Conservation (phyloP, 2,888 invertebrate genomes). For the Alentia gelatinosa region DNA sequence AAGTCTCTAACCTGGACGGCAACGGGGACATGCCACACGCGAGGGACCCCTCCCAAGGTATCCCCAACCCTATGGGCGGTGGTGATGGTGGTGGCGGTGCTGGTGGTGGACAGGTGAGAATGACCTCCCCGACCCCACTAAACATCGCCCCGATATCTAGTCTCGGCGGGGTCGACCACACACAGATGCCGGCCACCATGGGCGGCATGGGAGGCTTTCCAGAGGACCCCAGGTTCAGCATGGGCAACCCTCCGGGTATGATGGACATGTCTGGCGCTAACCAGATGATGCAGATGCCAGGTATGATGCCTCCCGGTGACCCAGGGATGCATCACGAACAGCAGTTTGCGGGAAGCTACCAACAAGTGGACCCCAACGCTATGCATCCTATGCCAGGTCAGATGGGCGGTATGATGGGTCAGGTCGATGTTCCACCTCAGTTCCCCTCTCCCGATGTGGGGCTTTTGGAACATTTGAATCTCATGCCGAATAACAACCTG, state of each 20-base stretch:
- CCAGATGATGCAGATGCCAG: neutral
- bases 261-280: neutral
- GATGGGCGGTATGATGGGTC: neutral
- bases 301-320: neutral
- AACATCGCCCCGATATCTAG: neutral
- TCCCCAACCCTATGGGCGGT: neutral
- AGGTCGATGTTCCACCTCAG: neutral
- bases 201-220: neutral
- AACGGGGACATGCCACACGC: neutral
- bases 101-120: neutral
- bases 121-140: neutral
- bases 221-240: neutral
- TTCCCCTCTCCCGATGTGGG: neutral
- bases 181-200: neutral
- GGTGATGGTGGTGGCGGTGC: too few species aligned
- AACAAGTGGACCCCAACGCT: neutral
- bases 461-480: neutral
- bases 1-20: neutral
- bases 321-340: neutral
- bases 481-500: neutral
- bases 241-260: neutral
- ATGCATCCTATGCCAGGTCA: neutral
- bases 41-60: neutral
- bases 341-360: neutral
- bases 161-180: neutral